These are phyloP conservation scores for Zeus faber DNA, from an alignment of 2,113 vertebrate species.

Conservation along the genomic window DNA sequence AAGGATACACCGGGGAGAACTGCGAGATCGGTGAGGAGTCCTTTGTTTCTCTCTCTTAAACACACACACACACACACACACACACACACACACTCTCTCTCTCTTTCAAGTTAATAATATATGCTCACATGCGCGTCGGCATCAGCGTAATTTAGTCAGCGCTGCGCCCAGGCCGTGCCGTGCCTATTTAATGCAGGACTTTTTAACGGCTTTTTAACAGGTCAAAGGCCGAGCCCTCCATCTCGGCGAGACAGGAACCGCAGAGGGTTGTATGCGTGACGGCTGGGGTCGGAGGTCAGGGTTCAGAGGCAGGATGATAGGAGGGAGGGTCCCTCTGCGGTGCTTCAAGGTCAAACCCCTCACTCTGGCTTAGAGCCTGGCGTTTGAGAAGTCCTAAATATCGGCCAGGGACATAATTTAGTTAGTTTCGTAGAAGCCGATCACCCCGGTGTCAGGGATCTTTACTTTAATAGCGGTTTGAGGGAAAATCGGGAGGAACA, in stretches of 20 bases:
- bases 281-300: constrained; percentile 33
- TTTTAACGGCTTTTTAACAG: constrained; percentile 11
- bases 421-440: too few species aligned
- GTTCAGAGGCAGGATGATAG: too few species aligned
- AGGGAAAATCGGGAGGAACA: too few species aligned
- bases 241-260: constrained; percentile 22
- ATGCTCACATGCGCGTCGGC: neutral
- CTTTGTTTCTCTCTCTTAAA: neutral
- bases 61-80: constrained; percentile 8
- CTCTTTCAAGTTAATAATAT: too few species aligned
- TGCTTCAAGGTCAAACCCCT: constrained; percentile 23
- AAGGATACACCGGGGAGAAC: constrained; percentile 90
- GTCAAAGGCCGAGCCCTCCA: constrained; percentile 41
- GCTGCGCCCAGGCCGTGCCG: neutral
- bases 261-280: neutral
- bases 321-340: too few species aligned
- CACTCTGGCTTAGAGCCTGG: too few species aligned
- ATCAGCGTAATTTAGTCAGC: constrained; percentile 3
- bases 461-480: too few species aligned
- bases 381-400: too few species aligned
- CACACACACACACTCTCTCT: neutral
- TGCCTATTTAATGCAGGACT: constrained; percentile 9
- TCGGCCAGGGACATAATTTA: too few species aligned
- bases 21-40: constrained; percentile 89
- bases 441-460: too few species aligned